phyloP scores from a whole-genome alignment of 2,797 vertebrate species.

The Sorex maritimensis region DNA sequence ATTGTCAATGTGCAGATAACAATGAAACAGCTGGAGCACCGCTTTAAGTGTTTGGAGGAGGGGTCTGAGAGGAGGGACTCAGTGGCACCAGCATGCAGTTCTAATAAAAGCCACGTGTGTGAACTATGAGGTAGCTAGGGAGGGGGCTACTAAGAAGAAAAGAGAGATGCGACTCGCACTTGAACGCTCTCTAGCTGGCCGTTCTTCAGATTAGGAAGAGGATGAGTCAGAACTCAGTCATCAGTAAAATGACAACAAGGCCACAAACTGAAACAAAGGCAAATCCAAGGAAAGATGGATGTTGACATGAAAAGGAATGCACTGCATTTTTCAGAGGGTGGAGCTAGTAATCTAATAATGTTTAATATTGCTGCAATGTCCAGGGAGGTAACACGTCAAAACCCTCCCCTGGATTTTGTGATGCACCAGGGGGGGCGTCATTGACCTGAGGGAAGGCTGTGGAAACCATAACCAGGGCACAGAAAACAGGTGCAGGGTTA shows the following conservation, averaged over 20 bases:
- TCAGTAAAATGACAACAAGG: not conserved
- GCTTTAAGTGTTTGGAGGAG: not conserved
- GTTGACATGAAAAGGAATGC: not conserved
- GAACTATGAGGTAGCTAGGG: not conserved
- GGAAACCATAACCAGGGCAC: not conserved
- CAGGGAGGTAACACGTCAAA: not conserved
- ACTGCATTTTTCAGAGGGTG: not conserved
- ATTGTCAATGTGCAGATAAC: not conserved
- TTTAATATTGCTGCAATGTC: not conserved
- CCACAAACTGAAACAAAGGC: not conserved
- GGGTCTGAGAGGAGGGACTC: not conserved
- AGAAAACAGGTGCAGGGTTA: not conserved
- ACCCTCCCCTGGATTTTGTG: not conserved
- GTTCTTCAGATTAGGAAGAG: not conserved
- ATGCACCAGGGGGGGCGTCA: too few relatives aligned
- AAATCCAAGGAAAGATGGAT: not conserved
- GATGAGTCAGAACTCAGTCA: constrained; percentile 15
- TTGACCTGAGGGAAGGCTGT: not conserved
- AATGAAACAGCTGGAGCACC: not conserved
- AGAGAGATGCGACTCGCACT: not conserved
- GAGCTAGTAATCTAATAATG: not conserved
- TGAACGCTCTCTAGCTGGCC: not conserved
- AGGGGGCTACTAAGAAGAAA: not conserved
- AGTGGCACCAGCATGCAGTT: not conserved
- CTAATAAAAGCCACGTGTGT: not conserved